Evolutionary conservation across 1,140 invertebrate genomes (phyloP), one percentile per base, ranked within the genome.

Genomic region (Geopemphigus sp.): DNA sequence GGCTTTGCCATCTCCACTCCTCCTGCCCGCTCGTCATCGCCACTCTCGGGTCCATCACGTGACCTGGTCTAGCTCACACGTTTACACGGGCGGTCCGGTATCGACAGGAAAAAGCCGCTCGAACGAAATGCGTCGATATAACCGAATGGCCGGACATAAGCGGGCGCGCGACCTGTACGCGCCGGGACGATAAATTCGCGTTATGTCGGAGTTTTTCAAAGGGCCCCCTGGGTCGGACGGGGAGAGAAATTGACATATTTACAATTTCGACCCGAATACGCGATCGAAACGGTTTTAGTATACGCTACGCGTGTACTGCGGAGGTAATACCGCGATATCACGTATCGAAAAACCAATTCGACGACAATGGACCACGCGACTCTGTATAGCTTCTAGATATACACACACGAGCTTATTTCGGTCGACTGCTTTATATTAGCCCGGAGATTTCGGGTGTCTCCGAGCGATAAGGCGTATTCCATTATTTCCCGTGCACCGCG

Each of bases 261-360:
- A 64, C 19, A n/a, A 39, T 64, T 54, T 45, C 11, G 19, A 22
- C 19, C 61, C 2, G 63, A 32, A 64, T 45, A 5, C 11, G 50
- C 29, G 17, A 32, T 64, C 17, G 29, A 19, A 64, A 63, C 17
- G 53, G 53, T 64, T 64, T 64, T 39, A n/a, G 63, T 64, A 64
- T 22, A 64, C 63, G 39, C 63, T 19, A 39, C 63, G 26, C 63
- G 19, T 39, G 63, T 45, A 39, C n/a, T n/a, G n/a, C n/a, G 3
- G 29, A 19, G 63, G 26, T 64, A 64, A 64, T 64, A 39, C 26
- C 26, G 63, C 63, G n/a, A 19, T 29, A 64, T 64, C 63, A 64
- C 63, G 32, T 64, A 64, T 64, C 32, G 63, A 64, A 50, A 50
- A 64, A 64, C 26, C 61, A 63, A 63, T 63, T 17, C 29, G 29